Evolutionary conservation across 2,888 invertebrate species (phyloP).

Genomic region (Agrilus cyanescens): DNA sequence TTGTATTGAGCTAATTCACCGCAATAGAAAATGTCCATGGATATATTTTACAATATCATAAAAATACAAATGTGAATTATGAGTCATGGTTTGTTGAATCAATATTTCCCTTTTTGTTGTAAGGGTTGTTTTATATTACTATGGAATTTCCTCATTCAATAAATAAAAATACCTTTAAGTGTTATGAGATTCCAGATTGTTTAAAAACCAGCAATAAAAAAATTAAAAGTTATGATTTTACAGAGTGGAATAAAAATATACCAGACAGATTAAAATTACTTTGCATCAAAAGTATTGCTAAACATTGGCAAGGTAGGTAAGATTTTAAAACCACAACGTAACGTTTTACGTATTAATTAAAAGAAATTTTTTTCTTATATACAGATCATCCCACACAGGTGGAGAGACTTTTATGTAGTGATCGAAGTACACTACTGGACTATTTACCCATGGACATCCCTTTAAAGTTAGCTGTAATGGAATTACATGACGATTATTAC

Average conservation of each 20-base stretch:
- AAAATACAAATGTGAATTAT: too few relatives aligned
- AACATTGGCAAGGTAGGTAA: constrained; percentile 23
- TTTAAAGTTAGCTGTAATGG: constrained; percentile 22
- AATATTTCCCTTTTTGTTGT: neutral
- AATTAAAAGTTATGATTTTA: constrained; percentile 18
- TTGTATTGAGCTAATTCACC: too few relatives aligned
- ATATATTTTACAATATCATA: too few relatives aligned
- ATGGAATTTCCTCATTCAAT: constrained; percentile 24
- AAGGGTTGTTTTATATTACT: constrained; percentile 1
- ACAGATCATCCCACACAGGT: constrained; percentile 24
- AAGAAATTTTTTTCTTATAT: neutral
- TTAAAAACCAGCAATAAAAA: constrained; percentile 7
- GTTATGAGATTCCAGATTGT: constrained; percentile 14
- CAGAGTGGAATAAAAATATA: constrained; percentile 17
- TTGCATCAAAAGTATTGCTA: constrained; percentile 22
- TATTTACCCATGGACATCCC: constrained; percentile 25
- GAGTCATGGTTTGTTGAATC: too few relatives aligned
- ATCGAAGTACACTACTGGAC: constrained; percentile 24
- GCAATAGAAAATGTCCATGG: too few relatives aligned
- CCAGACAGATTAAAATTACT: constrained; percentile 21
- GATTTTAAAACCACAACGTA: too few relatives aligned
- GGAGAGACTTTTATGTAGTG: constrained; percentile 22
- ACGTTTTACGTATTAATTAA: neutral
- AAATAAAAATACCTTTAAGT: constrained; percentile 20
- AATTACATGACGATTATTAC: constrained; percentile 26